Evolutionary conservation across 2,888 invertebrate species (phyloP), one percentile per base, ranked within the genome.

Genomic region (Daptonema setosum): DNA sequence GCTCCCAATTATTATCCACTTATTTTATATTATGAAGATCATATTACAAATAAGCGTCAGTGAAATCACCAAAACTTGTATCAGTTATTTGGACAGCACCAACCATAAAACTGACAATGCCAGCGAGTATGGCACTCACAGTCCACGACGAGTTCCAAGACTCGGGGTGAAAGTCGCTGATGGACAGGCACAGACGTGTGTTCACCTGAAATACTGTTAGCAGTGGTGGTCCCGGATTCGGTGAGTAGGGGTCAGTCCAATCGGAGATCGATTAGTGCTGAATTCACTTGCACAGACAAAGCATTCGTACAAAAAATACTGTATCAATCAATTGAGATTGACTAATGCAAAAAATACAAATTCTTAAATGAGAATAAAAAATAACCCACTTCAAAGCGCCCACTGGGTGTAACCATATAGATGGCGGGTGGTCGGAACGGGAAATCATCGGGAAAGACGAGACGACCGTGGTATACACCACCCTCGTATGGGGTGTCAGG

Each of bases 391-490:
- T 35, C 11, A 35, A 35, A 17, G 11, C 35, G 8, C 17, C 35
- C 35, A 35, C 17, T 35, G 11, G 35, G 17, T 17, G 35, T 35
- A 17, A 48, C n/a, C 67, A 65, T 65, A 54, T 62, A 63, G 58
- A 68, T 68, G 22, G 66, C 59, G 2, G 68, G 68, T 24, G 67
- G 67, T 48, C 66, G 65, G 65, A 68, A 68, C 2, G 68, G 68
- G 56, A 68, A 68, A 56, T 68, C 67, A n/a, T 64, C 60, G 0
- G 97, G 95, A 75, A 97, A 99, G 56, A 91, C 79, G 60, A 99
- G 78, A 72, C 91, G 93, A 17, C 88, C 88, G 73, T 87, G 86
- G 70, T 87, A 88, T 65, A 81, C 80, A 25, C 91, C 91, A 64
- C 67, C 67, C 71, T 87, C 85, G 71, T 93, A 99, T 0, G 88